Base-by-base conservation (phyloP, 2,888 invertebrate species). In the Myathropa florea region DNA sequence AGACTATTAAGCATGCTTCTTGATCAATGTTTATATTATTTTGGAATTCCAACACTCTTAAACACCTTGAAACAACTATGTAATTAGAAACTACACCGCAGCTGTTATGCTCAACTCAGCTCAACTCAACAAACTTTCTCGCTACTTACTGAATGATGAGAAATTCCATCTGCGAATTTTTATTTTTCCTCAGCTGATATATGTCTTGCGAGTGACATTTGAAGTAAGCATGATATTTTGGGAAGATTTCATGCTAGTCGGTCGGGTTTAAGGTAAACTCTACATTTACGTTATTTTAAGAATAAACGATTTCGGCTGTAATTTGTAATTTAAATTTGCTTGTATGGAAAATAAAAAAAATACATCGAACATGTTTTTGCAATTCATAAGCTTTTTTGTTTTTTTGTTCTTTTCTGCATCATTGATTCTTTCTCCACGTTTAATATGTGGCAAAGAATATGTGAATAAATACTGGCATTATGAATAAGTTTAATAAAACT, bases 81-180 rank as follows among this genome's bases (percentile, higher is more conserved):
- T 24, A 57, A 26, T 57, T 21, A 59, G 26, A 70, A 75, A 70
- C 26, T 36, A 28, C 61, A 14, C 39, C 67, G 39, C 63, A 18
- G 10, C 39, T 18, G 21, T 18, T 28, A 10, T 53, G 30, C 21
- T 67, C 26, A n/a, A n/a, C n/a, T n/a, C n/a, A n/a, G n/a, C n/a
- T n/a, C n/a, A n/a, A n/a, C n/a, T n/a, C n/a, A n/a, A 39, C 9
- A 21, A 65, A 79, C 70, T 75, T 65, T 55, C 75, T 57, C 70
- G 72, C 36, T 68, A 61, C 30, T 26, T 23, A 81, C 59, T 61
- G 33, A 64, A 39, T 28, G 65, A 71, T 23, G 36, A 55, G 53
- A 73, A 60, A 60, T 65, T 67, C 59, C 65, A 36, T 36, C 60
- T 28, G 59, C 59, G 39, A 70, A 70, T 77, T 68, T 61, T 36